These are phyloP conservation scores for Telmatochromis brichardi DNA, from an alignment of 2,113 vertebrate species.

Conservation along the genomic window DNA sequence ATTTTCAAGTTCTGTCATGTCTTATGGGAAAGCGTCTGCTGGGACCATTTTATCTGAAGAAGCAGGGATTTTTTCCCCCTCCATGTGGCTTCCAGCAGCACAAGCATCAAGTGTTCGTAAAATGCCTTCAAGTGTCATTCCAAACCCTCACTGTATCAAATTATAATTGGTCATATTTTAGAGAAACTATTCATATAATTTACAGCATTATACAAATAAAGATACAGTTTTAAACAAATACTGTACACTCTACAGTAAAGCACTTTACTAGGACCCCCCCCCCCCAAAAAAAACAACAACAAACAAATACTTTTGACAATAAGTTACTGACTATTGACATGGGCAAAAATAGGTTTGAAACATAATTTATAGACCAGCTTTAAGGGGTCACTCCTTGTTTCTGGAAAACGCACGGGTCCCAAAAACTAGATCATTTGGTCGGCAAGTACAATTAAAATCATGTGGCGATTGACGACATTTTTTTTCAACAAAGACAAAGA, in stretches of 20 bases:
- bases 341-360: not conserved
- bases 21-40: not conserved
- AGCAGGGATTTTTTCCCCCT: not conserved
- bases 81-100: slow-evolving; percentile 2
- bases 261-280: not conserved
- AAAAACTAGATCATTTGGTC: slow-evolving; percentile 38
- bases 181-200: slow-evolving; percentile 35
- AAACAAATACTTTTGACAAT: slow-evolving; percentile 18
- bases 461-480: not conserved
- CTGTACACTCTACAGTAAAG: slow-evolving; percentile 59
- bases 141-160: not conserved
- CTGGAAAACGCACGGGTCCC: not conserved
- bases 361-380: slow-evolving; percentile 46
- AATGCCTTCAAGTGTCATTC: slow-evolving; percentile 7
- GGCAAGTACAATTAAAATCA: not conserved
- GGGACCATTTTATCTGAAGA: not conserved
- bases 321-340: slow-evolving; percentile 18
- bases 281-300: not conserved
- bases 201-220: slow-evolving; percentile 50
- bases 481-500: not conserved
- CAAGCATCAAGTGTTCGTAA: not conserved
- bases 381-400: slow-evolving; percentile 6
- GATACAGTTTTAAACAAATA: slow-evolving; percentile 54
- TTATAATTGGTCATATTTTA: slow-evolving; percentile 1
- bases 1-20: not conserved